Conservation (phyloP, 2,113 vertebrate species). For the Toxotes jaculatrix region DNA sequence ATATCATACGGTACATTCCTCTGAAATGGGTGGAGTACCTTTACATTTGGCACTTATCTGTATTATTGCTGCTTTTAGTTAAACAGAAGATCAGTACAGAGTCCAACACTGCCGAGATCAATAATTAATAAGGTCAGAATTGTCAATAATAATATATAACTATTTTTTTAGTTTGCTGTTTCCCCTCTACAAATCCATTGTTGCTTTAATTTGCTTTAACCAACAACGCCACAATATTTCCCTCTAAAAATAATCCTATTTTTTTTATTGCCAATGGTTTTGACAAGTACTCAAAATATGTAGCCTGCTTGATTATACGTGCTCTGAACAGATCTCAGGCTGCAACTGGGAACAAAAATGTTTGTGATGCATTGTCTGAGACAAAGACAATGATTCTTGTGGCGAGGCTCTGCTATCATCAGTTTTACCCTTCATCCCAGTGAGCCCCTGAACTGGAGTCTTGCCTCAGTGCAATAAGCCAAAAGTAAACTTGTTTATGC, state of each 20-base stretch:
- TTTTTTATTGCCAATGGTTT: background rate
- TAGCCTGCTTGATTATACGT: background rate
- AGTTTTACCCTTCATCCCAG: slow-evolving; percentile 18
- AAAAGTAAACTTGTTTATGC: slow-evolving; percentile 58
- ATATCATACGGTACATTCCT: too few relatives aligned
- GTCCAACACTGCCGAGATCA: background rate
- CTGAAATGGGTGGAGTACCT: too few relatives aligned
- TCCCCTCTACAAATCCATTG: background rate
- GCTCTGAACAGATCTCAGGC: slow-evolving; percentile 1
- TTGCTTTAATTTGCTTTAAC: background rate
- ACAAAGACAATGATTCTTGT: background rate
- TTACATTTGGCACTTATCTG: background rate
- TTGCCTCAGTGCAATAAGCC: slow-evolving; percentile 24
- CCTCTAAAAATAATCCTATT: background rate
- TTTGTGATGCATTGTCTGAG: slow-evolving; percentile 3
- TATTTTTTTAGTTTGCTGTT: background rate
- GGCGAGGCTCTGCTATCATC: slow-evolving; percentile 1
- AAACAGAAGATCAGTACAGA: background rate
- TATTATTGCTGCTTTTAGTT: too few relatives aligned
- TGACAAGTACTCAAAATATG: slow-evolving; percentile 13
- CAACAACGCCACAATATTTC: background rate
- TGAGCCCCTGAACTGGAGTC: slow-evolving; percentile 32
- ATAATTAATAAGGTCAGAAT: background rate
- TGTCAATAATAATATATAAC: background rate
- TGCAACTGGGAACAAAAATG: slow-evolving; percentile 4